phyloP scores from a whole-genome alignment of 1,140 invertebrate species.

The Mamestra configurata region DNA sequence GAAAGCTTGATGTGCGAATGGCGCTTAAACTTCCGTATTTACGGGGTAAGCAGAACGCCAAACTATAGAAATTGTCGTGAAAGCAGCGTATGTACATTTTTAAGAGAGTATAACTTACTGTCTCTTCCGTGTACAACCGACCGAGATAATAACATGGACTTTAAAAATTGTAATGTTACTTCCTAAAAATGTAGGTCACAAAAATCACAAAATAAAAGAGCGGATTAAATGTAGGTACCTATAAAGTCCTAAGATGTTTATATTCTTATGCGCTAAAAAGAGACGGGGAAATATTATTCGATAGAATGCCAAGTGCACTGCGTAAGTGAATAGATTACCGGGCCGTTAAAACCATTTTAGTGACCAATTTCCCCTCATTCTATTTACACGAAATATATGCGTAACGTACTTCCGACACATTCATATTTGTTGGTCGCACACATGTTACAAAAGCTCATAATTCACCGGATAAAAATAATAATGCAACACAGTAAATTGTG shows the following conservation, averaged over 20 bases:
- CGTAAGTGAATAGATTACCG: slow-evolving; percentile 20
- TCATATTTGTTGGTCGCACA: slow-evolving; percentile 15
- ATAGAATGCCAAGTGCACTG: neutral
- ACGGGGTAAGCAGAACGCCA: neutral
- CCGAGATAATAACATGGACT: neutral
- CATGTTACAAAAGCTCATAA: neutral
- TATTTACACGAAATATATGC: slow-evolving; percentile 16
- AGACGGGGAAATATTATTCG: neutral
- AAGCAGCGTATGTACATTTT: slow-evolving; percentile 3
- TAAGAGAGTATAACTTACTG: neutral
- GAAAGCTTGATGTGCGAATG: slow-evolving; percentile 4
- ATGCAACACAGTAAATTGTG: neutral
- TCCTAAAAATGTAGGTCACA: slow-evolving; percentile 17
- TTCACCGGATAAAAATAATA: neutral
- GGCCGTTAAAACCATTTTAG: slow-evolving; percentile 1
- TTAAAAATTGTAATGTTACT: slow-evolving; percentile 2
- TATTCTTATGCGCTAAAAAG: slow-evolving; percentile 1
- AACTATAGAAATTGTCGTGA: slow-evolving; percentile 20
- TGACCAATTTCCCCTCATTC: slow-evolving; percentile 3
- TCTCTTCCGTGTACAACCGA: neutral
- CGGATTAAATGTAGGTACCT: no score
- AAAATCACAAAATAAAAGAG: neutral
- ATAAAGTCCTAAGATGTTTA: neutral
- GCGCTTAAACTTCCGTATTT: neutral
- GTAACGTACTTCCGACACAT: slow-evolving; percentile 18